Conservation (phyloP, 2,113 vertebrate genomes). For the Sander vitreus region DNA sequence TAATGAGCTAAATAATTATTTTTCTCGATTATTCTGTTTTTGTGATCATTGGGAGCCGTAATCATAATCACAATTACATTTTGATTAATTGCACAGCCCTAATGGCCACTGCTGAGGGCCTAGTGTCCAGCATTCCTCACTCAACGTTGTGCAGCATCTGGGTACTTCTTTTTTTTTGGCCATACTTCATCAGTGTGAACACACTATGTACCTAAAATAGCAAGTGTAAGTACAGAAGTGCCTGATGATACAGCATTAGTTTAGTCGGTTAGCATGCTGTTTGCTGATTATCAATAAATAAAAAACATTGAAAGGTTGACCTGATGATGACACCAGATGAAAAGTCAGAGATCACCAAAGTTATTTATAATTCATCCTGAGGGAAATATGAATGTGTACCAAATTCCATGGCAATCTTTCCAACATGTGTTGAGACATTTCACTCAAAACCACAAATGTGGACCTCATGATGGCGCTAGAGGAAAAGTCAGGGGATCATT, state of each 20-base stretch:
- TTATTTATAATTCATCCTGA: neutral
- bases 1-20: too few species aligned
- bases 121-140: too few species aligned
- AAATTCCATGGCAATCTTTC: neutral
- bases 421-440: neutral
- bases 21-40: too few species aligned
- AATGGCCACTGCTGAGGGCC: too few species aligned
- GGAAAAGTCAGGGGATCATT: neutral
- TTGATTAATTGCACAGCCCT: too few species aligned
- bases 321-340: neutral
- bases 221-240: too few species aligned
- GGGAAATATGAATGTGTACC: neutral
- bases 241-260: neutral
- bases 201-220: too few species aligned
- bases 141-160: too few species aligned
- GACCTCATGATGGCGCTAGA: neutral
- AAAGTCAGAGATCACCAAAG: neutral
- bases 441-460: slow-evolving; percentile 1
- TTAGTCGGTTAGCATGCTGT: neutral
- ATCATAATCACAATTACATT: too few species aligned
- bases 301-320: neutral
- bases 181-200: too few species aligned
- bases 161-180: too few species aligned
- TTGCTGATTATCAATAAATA: neutral
- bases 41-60: too few species aligned